Evolutionary conservation across 2,888 invertebrate species (phyloP).

Genomic region (Uropetala carovei): DNA sequence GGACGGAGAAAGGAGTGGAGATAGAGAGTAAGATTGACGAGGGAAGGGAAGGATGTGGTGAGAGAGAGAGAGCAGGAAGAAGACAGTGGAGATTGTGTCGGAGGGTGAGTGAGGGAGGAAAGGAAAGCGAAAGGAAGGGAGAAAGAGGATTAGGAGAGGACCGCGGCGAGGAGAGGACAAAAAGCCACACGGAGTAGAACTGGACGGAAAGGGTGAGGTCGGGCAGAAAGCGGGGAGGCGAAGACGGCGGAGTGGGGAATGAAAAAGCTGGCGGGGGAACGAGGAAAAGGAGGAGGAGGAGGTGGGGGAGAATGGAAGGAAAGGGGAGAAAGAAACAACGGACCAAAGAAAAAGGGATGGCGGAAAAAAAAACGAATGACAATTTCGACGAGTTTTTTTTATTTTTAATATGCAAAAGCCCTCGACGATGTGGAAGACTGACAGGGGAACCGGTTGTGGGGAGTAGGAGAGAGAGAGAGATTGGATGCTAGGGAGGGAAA

Average conservation of each 20-base stretch:
- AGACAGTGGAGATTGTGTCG: too few species aligned
- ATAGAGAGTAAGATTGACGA: neutral
- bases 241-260: neutral
- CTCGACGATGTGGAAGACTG: neutral
- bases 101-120: neutral
- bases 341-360: neutral
- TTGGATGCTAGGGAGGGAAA: neutral
- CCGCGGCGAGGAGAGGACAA: too few species aligned
- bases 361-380: neutral
- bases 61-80: too few species aligned
- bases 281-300: neutral
- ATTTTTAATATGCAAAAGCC: slow-evolving; percentile 29
- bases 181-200: too few species aligned
- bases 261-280: neutral
- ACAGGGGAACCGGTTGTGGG: neutral
- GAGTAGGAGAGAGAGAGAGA: neutral
- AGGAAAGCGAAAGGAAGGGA: too few species aligned
- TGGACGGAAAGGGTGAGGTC: too few species aligned
- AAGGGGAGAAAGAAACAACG: neutral
- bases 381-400: neutral
- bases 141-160: too few species aligned
- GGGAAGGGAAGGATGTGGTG: neutral
- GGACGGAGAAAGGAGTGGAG: neutral
- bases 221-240: too few species aligned
- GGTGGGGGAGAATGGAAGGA: neutral